Percentiles rank a stretch among this genome's conserved stretches.
Evolutionary conservation across 2,113 vertebrate species (phyloP).

Genomic region (Synchiropus splendidus): DNA sequence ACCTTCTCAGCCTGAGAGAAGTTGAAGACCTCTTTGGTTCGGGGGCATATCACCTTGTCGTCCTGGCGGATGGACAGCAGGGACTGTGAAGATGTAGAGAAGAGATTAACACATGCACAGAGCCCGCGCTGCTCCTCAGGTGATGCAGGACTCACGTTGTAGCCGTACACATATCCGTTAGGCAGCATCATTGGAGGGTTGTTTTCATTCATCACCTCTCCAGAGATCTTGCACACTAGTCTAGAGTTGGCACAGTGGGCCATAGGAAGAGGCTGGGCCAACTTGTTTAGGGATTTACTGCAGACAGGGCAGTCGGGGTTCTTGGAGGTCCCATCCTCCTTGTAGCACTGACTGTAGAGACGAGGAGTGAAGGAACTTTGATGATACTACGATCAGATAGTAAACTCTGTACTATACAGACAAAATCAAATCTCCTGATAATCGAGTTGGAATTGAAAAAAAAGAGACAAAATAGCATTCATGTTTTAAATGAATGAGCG

Average conservation of each 20-base stretch:
- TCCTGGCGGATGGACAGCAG: conserved; percentile 98
- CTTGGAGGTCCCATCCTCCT: conserved; percentile 94
- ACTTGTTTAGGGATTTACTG: conserved; percentile 96
- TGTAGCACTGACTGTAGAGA: conserved; percentile 89
- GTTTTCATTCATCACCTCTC: conserved; percentile 99
- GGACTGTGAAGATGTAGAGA: conserved; percentile 68
- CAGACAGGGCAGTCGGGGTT: conserved; percentile 98
- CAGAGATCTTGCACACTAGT: conserved; percentile 98
- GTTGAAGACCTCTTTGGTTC: conserved; percentile 99
- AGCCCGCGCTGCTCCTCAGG: no score
- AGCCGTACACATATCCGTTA: conserved; percentile 97
- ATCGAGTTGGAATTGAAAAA: no score
- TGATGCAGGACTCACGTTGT: conserved; percentile 79
- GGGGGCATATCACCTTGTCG: conserved; percentile 94
- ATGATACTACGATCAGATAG: no score
- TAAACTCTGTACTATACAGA: no score
- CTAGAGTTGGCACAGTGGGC: conserved; percentile 98
- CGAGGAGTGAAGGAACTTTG: conserved; percentile 38
- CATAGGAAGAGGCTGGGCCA: conserved; percentile 96
- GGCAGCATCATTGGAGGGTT: conserved; percentile 99
- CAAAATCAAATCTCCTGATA: no score
- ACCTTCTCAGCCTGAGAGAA: conserved; percentile 99
- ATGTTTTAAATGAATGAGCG: no score
- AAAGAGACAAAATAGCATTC: no score
- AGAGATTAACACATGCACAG: background rate